Evolutionary conservation across 2,113 vertebrate species (phyloP).

Genomic region (Indicator indicator): DNA sequence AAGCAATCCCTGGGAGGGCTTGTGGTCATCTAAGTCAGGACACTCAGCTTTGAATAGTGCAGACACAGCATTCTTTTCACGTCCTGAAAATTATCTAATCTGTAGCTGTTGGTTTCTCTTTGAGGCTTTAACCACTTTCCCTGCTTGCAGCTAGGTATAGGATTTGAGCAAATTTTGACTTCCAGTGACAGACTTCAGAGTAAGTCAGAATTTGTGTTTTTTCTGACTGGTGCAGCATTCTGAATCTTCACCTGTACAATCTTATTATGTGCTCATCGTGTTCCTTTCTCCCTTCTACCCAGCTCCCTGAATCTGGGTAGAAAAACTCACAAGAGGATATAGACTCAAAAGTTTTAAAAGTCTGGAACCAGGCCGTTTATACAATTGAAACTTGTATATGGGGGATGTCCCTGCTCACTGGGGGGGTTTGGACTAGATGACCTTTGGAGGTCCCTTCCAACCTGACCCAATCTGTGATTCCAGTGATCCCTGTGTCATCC

Average conservation of each 20-base stretch:
- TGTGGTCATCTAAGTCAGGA: neutral
- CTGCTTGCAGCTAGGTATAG: neutral
- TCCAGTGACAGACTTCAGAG: neutral
- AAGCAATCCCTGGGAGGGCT: neutral
- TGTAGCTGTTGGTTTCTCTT: neutral
- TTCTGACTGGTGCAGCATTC: neutral
- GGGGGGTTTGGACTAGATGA: no score
- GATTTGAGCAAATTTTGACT: neutral
- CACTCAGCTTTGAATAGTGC: neutral
- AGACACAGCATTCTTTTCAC: neutral
- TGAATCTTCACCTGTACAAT: neutral
- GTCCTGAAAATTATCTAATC: neutral
- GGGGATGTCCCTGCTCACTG: no score
- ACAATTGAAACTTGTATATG: neutral
- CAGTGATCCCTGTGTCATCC: no score
- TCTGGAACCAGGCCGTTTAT: neutral
- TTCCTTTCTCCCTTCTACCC: neutral
- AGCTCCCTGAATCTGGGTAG: neutral
- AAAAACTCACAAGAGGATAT: neutral
- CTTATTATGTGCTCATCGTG: neutral
- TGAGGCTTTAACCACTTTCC: neutral
- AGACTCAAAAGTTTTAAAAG: neutral
- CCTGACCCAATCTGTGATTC: no score
- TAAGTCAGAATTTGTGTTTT: neutral
- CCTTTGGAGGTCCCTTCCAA: no score